Percentiles rank a stretch among this genome's conserved stretches.
These are phyloP conservation scores for Belonocnema kinseyi DNA, from an alignment of 1,140 invertebrate genomes.

Conservation along the genomic window DNA sequence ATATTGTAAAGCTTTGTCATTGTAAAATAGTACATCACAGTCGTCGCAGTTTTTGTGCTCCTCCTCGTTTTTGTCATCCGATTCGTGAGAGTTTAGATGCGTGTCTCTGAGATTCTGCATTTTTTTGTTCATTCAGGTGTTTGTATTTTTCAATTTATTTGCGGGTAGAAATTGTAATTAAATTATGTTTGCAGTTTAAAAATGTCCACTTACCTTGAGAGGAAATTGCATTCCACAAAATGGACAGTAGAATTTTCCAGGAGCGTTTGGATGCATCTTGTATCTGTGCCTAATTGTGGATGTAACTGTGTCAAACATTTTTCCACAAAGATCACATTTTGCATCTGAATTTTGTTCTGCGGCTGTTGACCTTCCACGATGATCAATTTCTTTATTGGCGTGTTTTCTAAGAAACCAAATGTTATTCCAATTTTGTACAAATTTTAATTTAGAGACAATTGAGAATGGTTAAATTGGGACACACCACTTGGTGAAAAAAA, in stretches of 20 bases:
- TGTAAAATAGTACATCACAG: slow-evolving; percentile 79
- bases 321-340: slow-evolving; percentile 78
- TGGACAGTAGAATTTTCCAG: slow-evolving; percentile 80
- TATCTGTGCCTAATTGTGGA: slow-evolving; percentile 83
- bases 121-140: not conserved
- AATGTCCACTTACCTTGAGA: slow-evolving; percentile 76
- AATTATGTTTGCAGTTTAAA: slow-evolving; percentile 28
- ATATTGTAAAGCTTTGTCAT: slow-evolving; percentile 78
- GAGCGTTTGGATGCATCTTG: slow-evolving; percentile 79
- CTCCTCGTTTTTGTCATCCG: slow-evolving; percentile 67
- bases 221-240: slow-evolving; percentile 84
- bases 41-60: slow-evolving; percentile 75
- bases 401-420: slow-evolving; percentile 69
- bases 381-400: slow-evolving; percentile 76
- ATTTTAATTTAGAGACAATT: too few species aligned
- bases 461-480: too few species aligned
- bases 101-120: slow-evolving; percentile 79
- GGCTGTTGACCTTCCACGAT: slow-evolving; percentile 63
- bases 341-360: slow-evolving; percentile 52
- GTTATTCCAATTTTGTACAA: slow-evolving; percentile 1
- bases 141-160: not conserved
- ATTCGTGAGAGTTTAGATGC: slow-evolving; percentile 76
- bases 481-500: too few species aligned
- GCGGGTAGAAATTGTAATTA: not conserved
- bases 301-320: slow-evolving; percentile 79